A percentile compares a stretch with the other conserved stretches of the same genome.
Conservation (phyloP, 2,113 vertebrate species). For the Calonectris borealis region DNA sequence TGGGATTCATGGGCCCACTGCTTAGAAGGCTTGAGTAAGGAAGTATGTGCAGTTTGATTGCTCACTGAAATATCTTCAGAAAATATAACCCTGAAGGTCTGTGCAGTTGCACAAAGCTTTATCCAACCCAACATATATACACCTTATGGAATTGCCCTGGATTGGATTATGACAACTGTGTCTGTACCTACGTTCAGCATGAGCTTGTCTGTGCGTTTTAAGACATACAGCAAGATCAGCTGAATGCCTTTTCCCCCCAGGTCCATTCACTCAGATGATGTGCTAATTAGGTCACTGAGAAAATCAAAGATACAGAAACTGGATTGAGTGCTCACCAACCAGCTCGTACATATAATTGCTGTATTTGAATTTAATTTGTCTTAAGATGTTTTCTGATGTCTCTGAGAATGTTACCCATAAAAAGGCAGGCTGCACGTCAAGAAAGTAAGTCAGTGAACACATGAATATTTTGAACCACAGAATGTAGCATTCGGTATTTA, state of each 20-base stretch:
- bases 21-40: background rate
- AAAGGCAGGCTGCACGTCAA: background rate
- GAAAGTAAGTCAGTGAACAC: background rate
- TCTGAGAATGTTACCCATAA: background rate
- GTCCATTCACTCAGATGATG: background rate
- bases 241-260: background rate
- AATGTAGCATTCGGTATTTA: background rate
- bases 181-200: background rate
- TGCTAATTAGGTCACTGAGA: conserved; percentile 28
- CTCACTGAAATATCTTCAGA: background rate
- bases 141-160: background rate
- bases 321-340: background rate
- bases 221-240: background rate
- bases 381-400: background rate
- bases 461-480: background rate
- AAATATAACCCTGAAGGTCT: background rate
- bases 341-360: background rate
- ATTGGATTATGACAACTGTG: background rate
- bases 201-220: background rate
- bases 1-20: background rate
- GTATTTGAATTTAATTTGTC: background rate
- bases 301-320: background rate
- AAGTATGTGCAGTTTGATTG: background rate
- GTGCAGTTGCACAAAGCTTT: background rate
- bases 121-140: background rate